Conservation (phyloP, 2,113 vertebrate species). For the Eublepharis macularius region DNA sequence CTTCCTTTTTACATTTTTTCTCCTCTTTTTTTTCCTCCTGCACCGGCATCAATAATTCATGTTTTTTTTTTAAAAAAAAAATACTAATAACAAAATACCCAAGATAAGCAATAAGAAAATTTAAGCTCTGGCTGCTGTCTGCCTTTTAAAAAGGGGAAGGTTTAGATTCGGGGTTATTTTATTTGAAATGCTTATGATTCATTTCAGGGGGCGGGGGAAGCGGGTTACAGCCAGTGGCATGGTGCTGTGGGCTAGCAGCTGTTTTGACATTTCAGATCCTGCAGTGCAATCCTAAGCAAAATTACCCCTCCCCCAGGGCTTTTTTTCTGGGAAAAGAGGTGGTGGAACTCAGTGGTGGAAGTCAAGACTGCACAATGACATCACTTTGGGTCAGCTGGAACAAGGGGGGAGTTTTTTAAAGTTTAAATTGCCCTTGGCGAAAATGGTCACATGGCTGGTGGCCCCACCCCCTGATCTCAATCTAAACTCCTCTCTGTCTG, state of each 20-base stretch:
- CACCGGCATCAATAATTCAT: neutral
- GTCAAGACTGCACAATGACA: no score
- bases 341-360: no score
- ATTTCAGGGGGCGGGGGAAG: neutral
- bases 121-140: constrained; percentile 9
- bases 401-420: no score
- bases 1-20: neutral
- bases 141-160: neutral
- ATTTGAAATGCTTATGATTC: neutral
- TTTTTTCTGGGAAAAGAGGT: no score
- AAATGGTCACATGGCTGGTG: no score
- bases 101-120: neutral
- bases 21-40: neutral
- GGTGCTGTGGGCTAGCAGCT: neutral
- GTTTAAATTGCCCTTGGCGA: no score
- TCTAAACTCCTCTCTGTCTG: no score
- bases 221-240: neutral
- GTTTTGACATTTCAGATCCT: neutral
- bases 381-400: no score
- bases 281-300: no score
- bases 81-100: neutral
- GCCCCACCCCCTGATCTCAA: no score
- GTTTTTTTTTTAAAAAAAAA: neutral
- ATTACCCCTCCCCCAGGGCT: no score
- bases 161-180: neutral